Evolutionary conservation across 2,113 vertebrate species (phyloP), one percentile per base, ranked within the genome.

Genomic region (Gobiocypris rarus): DNA sequence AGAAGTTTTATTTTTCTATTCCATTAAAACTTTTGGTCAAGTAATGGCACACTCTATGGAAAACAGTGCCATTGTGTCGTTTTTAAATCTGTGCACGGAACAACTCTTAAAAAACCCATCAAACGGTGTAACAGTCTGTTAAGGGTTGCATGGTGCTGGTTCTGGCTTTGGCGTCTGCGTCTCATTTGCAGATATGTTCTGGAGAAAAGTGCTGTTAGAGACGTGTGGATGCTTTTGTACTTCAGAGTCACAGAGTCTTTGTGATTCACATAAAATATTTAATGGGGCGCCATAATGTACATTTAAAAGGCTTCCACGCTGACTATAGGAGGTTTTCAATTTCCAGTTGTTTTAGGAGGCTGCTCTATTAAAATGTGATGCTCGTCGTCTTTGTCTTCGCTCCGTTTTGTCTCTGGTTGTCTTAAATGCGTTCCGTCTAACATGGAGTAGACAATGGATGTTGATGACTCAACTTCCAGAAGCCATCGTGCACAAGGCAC

Each of bases 181-280:
- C 24, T 85, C 41, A 78, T 78, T 70, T 24, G 52, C 74, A 70
- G 69, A 86, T 67, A 61, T 67, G 52, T 83, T 80, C 63, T 58
- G 43, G 28, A 84, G 48, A 59, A 61, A 75, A 43, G 50, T 73
- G 70, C 61, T 41, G 50, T 81, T 70, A 61, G 41, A 34, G 50
- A 50, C 26, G 17, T 81, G 52, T 69, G 69, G 45, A 50, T 52
- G 50, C 59, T 77, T 63, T 26, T 28, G 22, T 83, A 75, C 45
- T 67, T 65, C 63, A 59, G 56, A 70, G 69, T 79, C 69, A 34
- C 82, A 17, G 67, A 52, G 84, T 83, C 86, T 87, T 73, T 79
- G 75, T 85, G 48, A 83, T 83, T 75, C 86, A 81, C 76, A 83
- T 87, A 54, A 87, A 85, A 83, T 85, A 83, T 83, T 87, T 83